Conservation (phyloP, 2,113 vertebrate genomes). For the Caracal caracal region DNA sequence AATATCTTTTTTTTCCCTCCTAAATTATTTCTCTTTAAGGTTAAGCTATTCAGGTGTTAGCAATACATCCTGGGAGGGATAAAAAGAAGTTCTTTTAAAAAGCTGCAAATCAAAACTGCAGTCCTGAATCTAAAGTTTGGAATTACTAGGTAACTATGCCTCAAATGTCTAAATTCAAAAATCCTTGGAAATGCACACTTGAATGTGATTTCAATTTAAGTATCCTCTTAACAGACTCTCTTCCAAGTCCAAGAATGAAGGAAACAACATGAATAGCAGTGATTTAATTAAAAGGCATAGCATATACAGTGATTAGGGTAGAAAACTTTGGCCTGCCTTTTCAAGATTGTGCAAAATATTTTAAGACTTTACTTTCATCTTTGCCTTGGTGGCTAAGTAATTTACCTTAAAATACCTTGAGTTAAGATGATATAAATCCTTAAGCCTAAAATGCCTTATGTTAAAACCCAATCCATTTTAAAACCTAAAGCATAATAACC, state of each 20-base stretch:
- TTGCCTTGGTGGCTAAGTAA: slow-evolving; percentile 31
- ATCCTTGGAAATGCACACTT: not conserved
- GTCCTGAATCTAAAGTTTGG: not conserved
- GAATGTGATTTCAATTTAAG: not conserved
- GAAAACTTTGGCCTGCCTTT: slow-evolving; percentile 21
- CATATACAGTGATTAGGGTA: not conserved
- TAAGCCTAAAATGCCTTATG: not conserved
- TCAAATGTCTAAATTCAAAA: not conserved
- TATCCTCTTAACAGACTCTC: not conserved
- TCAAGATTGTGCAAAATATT: not conserved
- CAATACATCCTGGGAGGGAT: not conserved
- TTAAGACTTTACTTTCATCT: not conserved
- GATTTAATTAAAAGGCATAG: slow-evolving; percentile 28
- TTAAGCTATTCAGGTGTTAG: slow-evolving; percentile 16
- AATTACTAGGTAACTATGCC: not conserved
- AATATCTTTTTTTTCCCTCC: not conserved
- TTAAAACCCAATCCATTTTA: not conserved
- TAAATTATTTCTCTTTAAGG: slow-evolving; percentile 10
- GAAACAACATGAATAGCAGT: not conserved
- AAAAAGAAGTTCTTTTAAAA: not conserved
- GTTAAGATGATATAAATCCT: not conserved
- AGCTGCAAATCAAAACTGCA: not conserved
- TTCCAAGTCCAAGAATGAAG: not conserved
- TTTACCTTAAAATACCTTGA: not conserved
- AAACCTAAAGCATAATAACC: not conserved